Evolutionary conservation across 2,113 vertebrate genomes (phyloP), one percentile per base, ranked within the genome.

Genomic region (Balaenoptera acutorostrata): DNA sequence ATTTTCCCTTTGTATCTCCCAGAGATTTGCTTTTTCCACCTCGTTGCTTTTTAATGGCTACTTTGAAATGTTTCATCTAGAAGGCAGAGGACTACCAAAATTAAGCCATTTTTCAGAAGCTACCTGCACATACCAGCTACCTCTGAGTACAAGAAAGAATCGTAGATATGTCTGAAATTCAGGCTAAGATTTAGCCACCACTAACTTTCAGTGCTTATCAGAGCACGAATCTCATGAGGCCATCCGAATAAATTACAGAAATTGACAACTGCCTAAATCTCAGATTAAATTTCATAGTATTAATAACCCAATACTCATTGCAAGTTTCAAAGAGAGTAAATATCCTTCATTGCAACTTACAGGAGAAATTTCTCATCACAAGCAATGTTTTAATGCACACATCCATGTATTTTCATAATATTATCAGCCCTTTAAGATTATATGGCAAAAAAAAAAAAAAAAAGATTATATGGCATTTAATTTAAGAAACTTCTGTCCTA

Each of bases 281-380:
- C 92, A 97, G 74, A 94, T 95, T 93, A 97, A 96, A 90, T 95
- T 97, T 94, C 81, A 46, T 92, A 88, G 95, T 92, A 97, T 95
- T 96, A 93, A 96, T 87, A 89, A 91, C 64, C 80, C 93, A 61
- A 12, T 41, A 92, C 66, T 96, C 81, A 71, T 46, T 93, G 18
- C 4, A 46, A 44, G 36, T 86, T 93, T 97, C 72, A 8, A 84
- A 97, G 81, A 96, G 44, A 20, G 8, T 44, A 96, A 96, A 39
- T 78, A 82, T 41, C 87, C 75, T 97, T 95, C 71, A 87, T 0
- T 75, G n/a, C 12, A 89, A 96, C 61, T 90, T 94, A 89, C 41
- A 15, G 4, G 77, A 91, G 92, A 95, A 95, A 96, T 78, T 91
- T 95, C 94, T 92, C 87, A 75, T 81, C 88, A 46, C 49, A 36